These are phyloP conservation scores for Periplaneta americana DNA, from an alignment of 1,140 invertebrate genomes.

Conservation along the genomic window DNA sequence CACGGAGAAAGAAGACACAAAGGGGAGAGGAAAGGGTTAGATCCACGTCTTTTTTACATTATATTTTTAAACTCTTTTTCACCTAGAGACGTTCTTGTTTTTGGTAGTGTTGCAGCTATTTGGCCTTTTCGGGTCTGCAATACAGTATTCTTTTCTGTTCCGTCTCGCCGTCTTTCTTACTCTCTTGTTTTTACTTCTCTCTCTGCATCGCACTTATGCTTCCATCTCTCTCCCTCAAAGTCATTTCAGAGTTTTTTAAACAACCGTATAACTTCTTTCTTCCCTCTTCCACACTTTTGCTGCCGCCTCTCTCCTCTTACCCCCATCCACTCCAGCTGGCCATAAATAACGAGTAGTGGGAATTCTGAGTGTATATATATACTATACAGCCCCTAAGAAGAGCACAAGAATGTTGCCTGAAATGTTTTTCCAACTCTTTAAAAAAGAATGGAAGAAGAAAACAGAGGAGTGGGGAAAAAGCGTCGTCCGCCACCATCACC, in stretches of 20 bases:
- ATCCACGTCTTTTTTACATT: not conserved
- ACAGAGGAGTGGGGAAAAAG: not conserved
- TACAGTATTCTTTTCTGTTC: conserved; percentile 5
- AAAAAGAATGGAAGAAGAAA: conserved; percentile 5
- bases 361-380: not conserved
- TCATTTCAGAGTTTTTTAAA: conserved; percentile 7
- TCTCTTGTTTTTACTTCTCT: not conserved
- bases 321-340: not conserved
- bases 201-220: not conserved
- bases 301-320: not conserved
- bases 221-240: not conserved
- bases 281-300: not conserved
- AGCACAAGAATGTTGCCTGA: conserved; percentile 6
- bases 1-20: too few species aligned
- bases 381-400: not conserved
- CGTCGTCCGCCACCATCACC: not conserved
- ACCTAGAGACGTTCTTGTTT: too few species aligned
- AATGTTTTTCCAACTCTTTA: conserved; percentile 11
- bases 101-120: too few species aligned
- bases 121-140: not conserved
- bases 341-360: conserved; percentile 5
- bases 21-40: too few species aligned
- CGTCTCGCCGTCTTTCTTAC: not conserved
- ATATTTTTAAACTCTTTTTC: not conserved
- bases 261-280: not conserved